Conservation (phyloP, 2,113 vertebrate genomes). For the Ranitomeya variabilis region DNA sequence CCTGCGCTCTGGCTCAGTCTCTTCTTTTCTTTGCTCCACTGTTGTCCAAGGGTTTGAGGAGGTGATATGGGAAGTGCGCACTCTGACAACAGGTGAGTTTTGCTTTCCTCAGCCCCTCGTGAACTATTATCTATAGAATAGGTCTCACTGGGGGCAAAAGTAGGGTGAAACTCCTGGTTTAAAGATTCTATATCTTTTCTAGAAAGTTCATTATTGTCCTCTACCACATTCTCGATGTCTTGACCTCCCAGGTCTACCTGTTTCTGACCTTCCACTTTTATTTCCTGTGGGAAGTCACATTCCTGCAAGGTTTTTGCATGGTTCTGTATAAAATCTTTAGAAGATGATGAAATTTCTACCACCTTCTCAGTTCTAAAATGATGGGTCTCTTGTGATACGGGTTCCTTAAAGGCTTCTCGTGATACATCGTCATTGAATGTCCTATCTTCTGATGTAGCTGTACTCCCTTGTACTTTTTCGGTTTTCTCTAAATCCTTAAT, state of each 20-base stretch:
- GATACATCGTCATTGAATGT: background rate
- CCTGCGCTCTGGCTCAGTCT: slow-evolving; percentile 35
- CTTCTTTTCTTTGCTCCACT: slow-evolving; percentile 51
- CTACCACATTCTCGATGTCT: background rate
- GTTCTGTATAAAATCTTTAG: background rate
- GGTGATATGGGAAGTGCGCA: slow-evolving; percentile 8
- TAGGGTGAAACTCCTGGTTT: background rate
- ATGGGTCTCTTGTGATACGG: background rate
- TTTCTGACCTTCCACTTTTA: background rate
- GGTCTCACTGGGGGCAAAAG: background rate
- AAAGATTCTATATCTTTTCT: background rate
- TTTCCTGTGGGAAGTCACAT: background rate
- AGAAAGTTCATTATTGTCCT: background rate
- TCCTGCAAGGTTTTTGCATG: background rate
- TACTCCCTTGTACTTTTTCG: background rate
- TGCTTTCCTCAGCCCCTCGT: background rate
- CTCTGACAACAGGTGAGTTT: slow-evolving; percentile 30
- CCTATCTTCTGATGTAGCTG: background rate
- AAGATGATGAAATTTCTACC: background rate
- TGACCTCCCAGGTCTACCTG: background rate
- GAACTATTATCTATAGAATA: slow-evolving; percentile 7
- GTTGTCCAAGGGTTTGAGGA: slow-evolving; percentile 39
- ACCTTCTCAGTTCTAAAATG: background rate
- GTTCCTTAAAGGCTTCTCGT: background rate
- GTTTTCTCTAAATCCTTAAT: background rate